Base-by-base conservation (phyloP, 2,888 invertebrate species). In the Tipula confusa region DNA sequence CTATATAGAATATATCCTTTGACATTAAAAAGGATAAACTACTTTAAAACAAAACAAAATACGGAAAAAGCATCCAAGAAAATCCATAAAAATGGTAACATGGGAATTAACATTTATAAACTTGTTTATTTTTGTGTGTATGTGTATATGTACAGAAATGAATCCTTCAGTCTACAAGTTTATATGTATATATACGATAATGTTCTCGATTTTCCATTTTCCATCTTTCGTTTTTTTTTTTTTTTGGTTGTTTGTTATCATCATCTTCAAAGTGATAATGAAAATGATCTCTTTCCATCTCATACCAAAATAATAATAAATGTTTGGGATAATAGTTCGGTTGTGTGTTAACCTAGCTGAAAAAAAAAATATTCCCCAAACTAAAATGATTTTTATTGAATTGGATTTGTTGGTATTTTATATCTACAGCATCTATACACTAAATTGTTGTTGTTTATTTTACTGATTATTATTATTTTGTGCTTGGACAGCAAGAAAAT, bases 221-320 rank as follows among this genome's bases (percentile, higher is more conserved):
- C 5, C n/a, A n/a, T n/a, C n/a, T n/a, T n/a, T 43, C 15, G n/a
- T 38, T 43, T n/a, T n/a, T n/a, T 2, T 64, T n/a, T n/a, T 64
- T 24, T 18, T 24, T 6, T 24, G 18, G 18, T 11, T 64, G 24
- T 64, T 64, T 64, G 18, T 64, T 64, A 64, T 64, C 24, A 64
- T 64, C 24, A 64, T 64, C 64, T 64, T 64, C 64, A 64, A 64
- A 64, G 64, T 64, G 64, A 64, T 64, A 64, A 64, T 64, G 64
- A 64, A 64, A 64, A 64, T 13, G 24, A 24, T 64, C 64, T 64
- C 24, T 64, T 24, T 9, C 24, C 9, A 24, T 64, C 18, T 64
- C 24, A 11, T 24, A 24, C 18, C 64, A 24, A 64, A 18, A 33
- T 33, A 33, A 2, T n/a, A 33, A 33, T 9, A 33, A 33, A 64